A percentile compares a stretch with the other conserved stretches of the same genome.
Conservation (phyloP, 2,888 invertebrate species). For the Beris chalybata region DNA sequence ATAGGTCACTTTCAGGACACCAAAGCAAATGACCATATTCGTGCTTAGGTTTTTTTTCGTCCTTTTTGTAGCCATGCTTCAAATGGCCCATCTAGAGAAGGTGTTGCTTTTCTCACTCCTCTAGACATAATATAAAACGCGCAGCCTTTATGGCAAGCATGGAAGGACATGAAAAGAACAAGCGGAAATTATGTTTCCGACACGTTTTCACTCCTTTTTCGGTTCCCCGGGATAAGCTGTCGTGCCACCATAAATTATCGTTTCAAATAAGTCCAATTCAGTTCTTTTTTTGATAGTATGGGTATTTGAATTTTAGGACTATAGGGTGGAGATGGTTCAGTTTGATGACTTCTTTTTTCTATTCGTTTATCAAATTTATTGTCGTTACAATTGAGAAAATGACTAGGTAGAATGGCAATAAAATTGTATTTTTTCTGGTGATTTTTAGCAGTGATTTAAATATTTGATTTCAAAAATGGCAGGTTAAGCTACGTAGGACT, state of each 20-base stretch:
- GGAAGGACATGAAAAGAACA: slow-evolving; percentile 31
- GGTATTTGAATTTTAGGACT: no score
- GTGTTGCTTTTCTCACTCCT: slow-evolving; percentile 7
- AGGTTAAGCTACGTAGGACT: no score
- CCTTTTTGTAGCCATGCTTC: slow-evolving; percentile 19
- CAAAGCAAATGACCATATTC: slow-evolving; percentile 18
- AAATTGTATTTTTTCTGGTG: no score
- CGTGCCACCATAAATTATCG: slow-evolving; percentile 30
- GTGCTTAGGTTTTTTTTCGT: slow-evolving; percentile 3
- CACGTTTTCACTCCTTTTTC: slow-evolving; percentile 31
- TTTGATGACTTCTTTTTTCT: background rate
- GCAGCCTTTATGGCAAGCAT: background rate
- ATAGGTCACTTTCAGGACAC: slow-evolving; percentile 16
- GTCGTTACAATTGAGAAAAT: no score
- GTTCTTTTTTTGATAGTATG: background rate
- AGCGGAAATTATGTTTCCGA: slow-evolving; percentile 39
- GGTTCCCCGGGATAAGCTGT: slow-evolving; percentile 23
- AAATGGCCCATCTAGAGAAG: slow-evolving; percentile 15
- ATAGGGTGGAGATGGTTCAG: no score
- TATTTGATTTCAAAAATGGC: no score
- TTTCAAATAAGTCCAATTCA: slow-evolving; percentile 33
- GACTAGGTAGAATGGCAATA: no score
- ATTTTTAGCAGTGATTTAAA: no score
- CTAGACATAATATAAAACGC: slow-evolving; percentile 9
- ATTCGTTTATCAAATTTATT: no score